Evolutionary conservation across 2,888 invertebrate genomes (phyloP), one percentile per base, ranked within the genome.

Genomic region (Drosophila subquinaria): DNA sequence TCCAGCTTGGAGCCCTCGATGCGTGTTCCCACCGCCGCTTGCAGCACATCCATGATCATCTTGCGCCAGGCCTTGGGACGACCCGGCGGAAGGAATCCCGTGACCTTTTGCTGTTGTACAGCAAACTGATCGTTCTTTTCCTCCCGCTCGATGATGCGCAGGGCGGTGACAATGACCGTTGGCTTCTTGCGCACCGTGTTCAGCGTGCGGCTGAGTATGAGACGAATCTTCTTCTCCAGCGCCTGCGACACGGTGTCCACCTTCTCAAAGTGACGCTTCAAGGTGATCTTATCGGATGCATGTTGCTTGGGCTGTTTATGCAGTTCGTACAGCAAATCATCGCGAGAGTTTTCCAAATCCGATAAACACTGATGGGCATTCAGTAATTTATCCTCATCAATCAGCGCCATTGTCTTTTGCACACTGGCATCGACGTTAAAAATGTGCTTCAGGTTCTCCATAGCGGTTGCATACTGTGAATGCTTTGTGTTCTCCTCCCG

Each of bases 351-450:
- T 93, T 99, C 99, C 81, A 99, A 94, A 93, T 99, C 99, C 90
- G 97, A 96, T 40, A 99, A 94, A 90, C 98, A 98, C 94, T 93
- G 98, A 94, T 99, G 99, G 6, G 99, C 98, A 92, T 98, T 97
- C 1, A 99, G 93, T 8, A 99, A 94, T 92, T 99, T 98, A 50
- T 98, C 98, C 83, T 99, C 98, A 76, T 96, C 97, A 69, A 99
- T 99, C 94, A 97, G 96, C 62, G 97, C 96, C 91, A 97, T 96
- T 0, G 99, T 98, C 92, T 97, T 98, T 62, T 97, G 96, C 0
- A 99, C 97, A 93, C 98, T 98, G 89, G 98, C 98, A 10, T 98
- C 98, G 0, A 99, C 98, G 48, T 98, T 98, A 90, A 99, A 99
- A 75, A 99, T 98, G 90, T 99, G 98, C 92, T 98, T 99, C 33